Evolutionary conservation across 2,888 invertebrate genomes (phyloP).

Genomic region (Hydrotaea cyrtoneurina): DNA sequence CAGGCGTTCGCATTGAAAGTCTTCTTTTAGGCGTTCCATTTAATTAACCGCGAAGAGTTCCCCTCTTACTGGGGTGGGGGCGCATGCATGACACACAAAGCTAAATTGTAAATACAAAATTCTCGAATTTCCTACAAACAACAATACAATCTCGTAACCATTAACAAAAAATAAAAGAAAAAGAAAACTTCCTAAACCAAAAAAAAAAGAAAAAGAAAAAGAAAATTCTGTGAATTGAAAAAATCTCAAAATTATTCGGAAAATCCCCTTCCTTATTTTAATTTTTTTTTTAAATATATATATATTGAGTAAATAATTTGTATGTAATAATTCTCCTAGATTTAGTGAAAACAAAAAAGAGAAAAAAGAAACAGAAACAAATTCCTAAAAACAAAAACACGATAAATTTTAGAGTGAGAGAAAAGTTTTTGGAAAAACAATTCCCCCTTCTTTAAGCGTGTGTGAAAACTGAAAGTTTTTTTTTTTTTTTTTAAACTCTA

Average conservation of each 20-base stretch:
- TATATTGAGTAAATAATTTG: constrained; percentile 24
- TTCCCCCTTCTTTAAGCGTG: constrained; percentile 12
- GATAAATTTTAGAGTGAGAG: constrained; percentile 1
- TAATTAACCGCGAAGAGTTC: no score
- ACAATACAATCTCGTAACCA: neutral
- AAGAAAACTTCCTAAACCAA: neutral
- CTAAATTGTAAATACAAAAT: constrained; percentile 14
- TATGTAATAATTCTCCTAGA: constrained; percentile 23
- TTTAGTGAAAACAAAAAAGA: neutral
- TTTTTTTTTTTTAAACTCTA: no score
- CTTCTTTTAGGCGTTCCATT: neutral
- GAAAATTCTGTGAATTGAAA: constrained; percentile 8
- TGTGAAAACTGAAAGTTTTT: constrained; percentile 39
- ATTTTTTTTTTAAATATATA: neutral
- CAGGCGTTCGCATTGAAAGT: neutral
- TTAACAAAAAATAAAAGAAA: neutral
- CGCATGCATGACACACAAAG: no score
- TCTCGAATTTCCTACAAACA: neutral
- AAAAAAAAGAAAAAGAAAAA: no score
- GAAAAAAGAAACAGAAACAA: neutral
- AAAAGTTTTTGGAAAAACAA: neutral
- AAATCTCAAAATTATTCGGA: constrained; percentile 24
- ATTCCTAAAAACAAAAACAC: constrained; percentile 15
- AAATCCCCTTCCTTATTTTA: neutral
- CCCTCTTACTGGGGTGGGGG: no score